A percentile compares a stretch with the other conserved stretches of the same genome.
These are phyloP conservation scores for Caracal caracal DNA, from an alignment of 2,113 vertebrate species.

Conservation along the genomic window DNA sequence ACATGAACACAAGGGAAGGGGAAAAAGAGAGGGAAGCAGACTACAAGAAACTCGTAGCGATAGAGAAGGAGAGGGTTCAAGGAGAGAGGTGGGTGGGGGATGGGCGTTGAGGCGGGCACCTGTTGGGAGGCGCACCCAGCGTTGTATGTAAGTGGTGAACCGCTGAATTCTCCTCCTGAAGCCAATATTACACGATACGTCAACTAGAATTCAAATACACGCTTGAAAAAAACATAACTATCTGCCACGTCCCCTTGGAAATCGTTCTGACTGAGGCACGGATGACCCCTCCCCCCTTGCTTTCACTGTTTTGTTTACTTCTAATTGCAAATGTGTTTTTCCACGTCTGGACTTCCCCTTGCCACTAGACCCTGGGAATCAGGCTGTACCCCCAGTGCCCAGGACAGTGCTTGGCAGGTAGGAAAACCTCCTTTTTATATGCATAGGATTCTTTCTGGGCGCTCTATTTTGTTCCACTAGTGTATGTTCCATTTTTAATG, in stretches of 20 bases:
- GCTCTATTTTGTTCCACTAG: neutral
- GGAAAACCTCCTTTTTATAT: too few species aligned
- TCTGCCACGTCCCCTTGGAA: accelerated
- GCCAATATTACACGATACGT: too few species aligned
- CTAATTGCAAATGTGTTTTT: neutral
- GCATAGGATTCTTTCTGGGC: neutral
- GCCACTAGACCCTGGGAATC: neutral
- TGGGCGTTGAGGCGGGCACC: too few species aligned
- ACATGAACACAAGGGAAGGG: too few species aligned
- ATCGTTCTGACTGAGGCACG: neutral
- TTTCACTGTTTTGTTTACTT: neutral
- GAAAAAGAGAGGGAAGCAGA: too few species aligned
- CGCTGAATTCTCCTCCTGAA: too few species aligned
- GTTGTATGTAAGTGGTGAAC: too few species aligned
- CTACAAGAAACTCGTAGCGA: too few species aligned
- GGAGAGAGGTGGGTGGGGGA: too few species aligned
- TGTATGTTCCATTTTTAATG: neutral
- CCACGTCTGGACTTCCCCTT: neutral
- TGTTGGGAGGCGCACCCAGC: accelerated
- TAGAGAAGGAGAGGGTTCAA: too few species aligned
- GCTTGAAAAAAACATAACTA: too few species aligned
- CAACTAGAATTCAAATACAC: too few species aligned
- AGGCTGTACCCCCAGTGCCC: neutral
- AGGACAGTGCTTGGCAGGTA: neutral
- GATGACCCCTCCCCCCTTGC: neutral